A percentile compares a stretch with the other conserved stretches of the same genome.
Conservation (phyloP, 2,113 vertebrate genomes). For the Xenopus tropicalis region UCB_Xtro_10.0 CM004452.2:42704001-42704500, state of each 20-base stretch:
- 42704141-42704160: neutral
- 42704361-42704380: no score
- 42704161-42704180: no score
- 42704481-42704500: neutral
- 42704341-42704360: no score
- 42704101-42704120: constrained; percentile 60
- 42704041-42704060: constrained; percentile 57
- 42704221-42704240: no score
- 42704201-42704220: no score
- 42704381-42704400: no score
- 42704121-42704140: neutral
- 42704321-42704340: no score
- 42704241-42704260: no score
- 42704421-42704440: constrained; percentile 65
- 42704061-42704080: constrained; percentile 60
- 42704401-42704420: constrained; percentile 55
- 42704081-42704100: constrained; percentile 56
- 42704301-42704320: no score
- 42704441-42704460: constrained; percentile 64
- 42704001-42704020: constrained; percentile 54
- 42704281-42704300: no score
- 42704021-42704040: constrained; percentile 67
- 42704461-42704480: constrained; percentile 3
- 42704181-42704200: no score
- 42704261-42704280: no score